Base-by-base conservation (phyloP, 2,888 invertebrate genomes). In the Aplocera efformata region DNA sequence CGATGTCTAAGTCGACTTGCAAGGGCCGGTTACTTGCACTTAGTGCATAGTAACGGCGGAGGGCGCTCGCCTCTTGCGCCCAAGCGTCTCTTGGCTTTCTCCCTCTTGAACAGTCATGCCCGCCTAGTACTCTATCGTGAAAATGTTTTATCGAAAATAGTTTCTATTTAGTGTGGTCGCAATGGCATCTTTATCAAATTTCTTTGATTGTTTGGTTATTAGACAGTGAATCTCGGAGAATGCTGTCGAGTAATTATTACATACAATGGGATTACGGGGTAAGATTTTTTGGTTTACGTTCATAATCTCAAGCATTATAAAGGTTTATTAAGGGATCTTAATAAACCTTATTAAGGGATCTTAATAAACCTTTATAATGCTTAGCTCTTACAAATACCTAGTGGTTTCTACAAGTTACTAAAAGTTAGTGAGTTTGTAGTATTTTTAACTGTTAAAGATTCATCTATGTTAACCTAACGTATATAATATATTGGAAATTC, bases 31-130 rank as follows among this genome's bases (percentile, higher is more conserved):
- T 58, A 63, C 66, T 72, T 79, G 82, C 84, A 82, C 77, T 81
- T 72, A 65, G 70, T 75, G 77, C 79, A 79, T 69, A 72, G 77
- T 68, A 63, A 59, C 67, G 64, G 64, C 60, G 53, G 70, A 67
- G 71, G 70, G 69, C 67, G 67, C 68, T 63, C 76, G 80, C 63
- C 69, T 73, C 53, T 53, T 42, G 34, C 29, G 24, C 33, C 40
- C 20, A 46, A 59, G 58, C 58, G 57, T 60, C 60, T 63, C 63
- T 63, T 60, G 50, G 41, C 27, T 34, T 33, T 43, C 50, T 44
- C 60, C 53, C 62, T 63, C 58, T 58, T 53, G 35, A 10, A 25
- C 26, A 42, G 40, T 44, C 40, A 61, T 67, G 54, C 25, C 40
- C 55, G 51, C 67, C 67, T 69, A 43, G 63, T 69, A 70, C 55